These are phyloP conservation scores for Nettapus auritus DNA, from an alignment of 2,113 vertebrate genomes.

Conservation along the genomic window DNA sequence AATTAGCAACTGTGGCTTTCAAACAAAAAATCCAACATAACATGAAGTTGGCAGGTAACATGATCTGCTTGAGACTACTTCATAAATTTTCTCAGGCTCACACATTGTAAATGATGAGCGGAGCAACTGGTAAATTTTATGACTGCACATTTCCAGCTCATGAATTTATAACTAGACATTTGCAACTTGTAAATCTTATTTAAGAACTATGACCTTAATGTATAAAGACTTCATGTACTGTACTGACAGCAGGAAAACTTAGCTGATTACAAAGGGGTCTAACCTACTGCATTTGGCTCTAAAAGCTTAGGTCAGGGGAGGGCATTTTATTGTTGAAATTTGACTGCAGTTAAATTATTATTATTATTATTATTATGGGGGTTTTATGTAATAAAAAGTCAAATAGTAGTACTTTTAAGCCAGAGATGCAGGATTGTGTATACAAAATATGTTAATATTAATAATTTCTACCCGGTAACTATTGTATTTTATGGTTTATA, in stretches of 20 bases:
- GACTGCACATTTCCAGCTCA: constrained; percentile 22
- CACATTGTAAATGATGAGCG: constrained; percentile 15
- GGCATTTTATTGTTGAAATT: neutral
- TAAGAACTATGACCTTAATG: constrained; percentile 20
- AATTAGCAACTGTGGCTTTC: neutral
- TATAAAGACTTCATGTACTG: neutral
- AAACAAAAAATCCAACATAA: neutral
- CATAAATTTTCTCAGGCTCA: neutral
- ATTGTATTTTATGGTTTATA: neutral
- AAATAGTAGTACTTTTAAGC: neutral
- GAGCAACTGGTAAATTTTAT: constrained; percentile 34
- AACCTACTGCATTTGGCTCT: neutral
- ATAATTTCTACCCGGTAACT: neutral
- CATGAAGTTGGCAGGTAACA: neutral
- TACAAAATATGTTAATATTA: neutral
- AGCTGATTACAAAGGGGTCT: neutral
- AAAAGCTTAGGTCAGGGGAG: neutral
- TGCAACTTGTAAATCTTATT: constrained; percentile 44
- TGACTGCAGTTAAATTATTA: neutral
- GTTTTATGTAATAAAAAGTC: neutral
- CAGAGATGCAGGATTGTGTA: neutral
- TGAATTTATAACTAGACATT: constrained; percentile 49
- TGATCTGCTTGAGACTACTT: neutral
- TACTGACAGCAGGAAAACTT: neutral
- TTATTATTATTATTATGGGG: too few relatives aligned